Evolutionary conservation across 92 coral and sea anemone genomes (phyloP), one percentile per base, ranked within the genome.

Genomic region (Micromussa lordhowensis): DNA sequence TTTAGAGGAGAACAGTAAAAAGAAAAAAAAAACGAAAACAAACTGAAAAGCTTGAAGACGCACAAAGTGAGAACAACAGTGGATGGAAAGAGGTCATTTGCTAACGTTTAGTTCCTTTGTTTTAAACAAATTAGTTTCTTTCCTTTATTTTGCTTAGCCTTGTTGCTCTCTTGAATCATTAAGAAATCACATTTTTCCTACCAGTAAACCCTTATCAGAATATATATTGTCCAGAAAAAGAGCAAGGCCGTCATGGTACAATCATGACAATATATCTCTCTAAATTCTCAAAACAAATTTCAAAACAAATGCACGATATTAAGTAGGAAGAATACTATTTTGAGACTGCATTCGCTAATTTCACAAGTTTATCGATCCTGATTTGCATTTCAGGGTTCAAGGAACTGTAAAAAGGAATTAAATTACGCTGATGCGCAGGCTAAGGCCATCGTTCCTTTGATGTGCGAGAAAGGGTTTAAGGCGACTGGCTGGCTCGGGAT

Each of bases 401-500:
- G 88, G 92, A 95, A 95, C 73, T 95, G 98, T 79, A 95, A 94
- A 63, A 95, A 95, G 78, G 98, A 95, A 72, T 68, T 95, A 79
- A 94, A 90, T 75, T 95, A 95, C 51, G 94, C 98, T 24, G 98
- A 95, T 34, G 80, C 91, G 0, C 92, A 90, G 74, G 81, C 91
- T 36, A 84, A 78, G 79, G 84, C 94, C n/a, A 94, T 95, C 1
- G 95, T 95, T n/a, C 98, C 98, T 13, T 87, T 94, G 32, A 94
- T 95, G 98, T 88, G 93, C 32, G 90, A 88, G 54, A 89, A 92
- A 31, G 96, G 94, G 10, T 95, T 91, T 83, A 95, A 95, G 55
- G 98, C 98, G 9, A 91, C 75, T 19, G 98, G 98, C 48, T 95
- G 98, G 98, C 80, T 95, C 14, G 98, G 98, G 1, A 75, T 95